Evolutionary conservation across 2,888 invertebrate species (phyloP), one percentile per base, ranked within the genome.

Genomic region (Tenthredo amoena): DNA sequence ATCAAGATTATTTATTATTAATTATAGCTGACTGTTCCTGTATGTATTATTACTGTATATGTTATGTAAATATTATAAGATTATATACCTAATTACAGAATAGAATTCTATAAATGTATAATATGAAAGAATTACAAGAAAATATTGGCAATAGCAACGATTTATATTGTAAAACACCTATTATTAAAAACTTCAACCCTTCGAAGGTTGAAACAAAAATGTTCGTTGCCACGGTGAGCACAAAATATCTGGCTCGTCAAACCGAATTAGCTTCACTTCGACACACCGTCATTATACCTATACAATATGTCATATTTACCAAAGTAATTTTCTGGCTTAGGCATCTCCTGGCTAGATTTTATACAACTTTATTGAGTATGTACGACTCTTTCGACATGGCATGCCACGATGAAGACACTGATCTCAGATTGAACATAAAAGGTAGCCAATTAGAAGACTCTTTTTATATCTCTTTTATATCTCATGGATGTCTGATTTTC

Each of bases 51-150:
- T 86, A 85, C 84, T 92, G 92, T 93, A 93, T 90, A 40, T 74
- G 21, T 92, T 90, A 88, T 93, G 93, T 93, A 93, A 91, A 93
- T 93, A 93, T 87, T 86, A 87, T 90, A 89, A 87, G 87, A 88
- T 68, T 26, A 31, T 37, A 43, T 74, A 40, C 90, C 91, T 88
- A 87, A 87, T 89, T 90, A 89, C 31, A 89, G 86, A 87, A 87
- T 89, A 91, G 87, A 90, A 87, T 90, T 91, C 89, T 92, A 92
- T 88, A 91, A 89, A 83, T 83, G 87, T 86, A 89, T 87, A 88
- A 87, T 89, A 88, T 89, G 87, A 88, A 87, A 85, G 87, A 88
- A 87, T 87, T 85, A 79, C 87, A 72, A 68, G n/a, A 71, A 68
- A 83, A 71, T 83, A 83, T 83, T 83, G 47, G 83, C 65, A 81